Conservation (phyloP, 92 coral and sea anemone genomes). For the Epizoanthus rinbou region DNA sequence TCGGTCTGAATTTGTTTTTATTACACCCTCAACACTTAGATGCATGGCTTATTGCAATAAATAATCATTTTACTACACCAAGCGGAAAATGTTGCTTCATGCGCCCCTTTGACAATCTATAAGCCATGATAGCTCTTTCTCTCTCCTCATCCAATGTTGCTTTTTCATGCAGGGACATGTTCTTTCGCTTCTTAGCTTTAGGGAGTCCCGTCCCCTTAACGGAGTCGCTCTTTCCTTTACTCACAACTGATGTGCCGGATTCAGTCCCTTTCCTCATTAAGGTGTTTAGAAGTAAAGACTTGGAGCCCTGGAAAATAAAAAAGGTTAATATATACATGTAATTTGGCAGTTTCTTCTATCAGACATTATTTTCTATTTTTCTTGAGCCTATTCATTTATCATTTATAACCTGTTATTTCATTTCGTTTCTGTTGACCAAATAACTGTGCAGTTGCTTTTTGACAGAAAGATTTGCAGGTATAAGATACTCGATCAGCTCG, state of each 20-base stretch:
- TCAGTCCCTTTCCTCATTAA: constrained; percentile 27
- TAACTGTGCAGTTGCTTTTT: too few relatives aligned
- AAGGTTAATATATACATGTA: too few relatives aligned
- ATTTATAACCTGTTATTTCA: too few relatives aligned
- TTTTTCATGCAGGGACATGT: constrained; percentile 80
- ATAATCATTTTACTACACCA: neutral
- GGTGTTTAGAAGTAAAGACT: constrained; percentile 60
- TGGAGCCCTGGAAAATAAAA: constrained; percentile 54
- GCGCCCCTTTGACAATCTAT: constrained; percentile 68
- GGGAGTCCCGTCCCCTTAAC: constrained; percentile 15
- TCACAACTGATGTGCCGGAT: constrained; percentile 15
- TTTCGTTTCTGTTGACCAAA: too few relatives aligned
- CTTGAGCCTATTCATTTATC: constrained; percentile 23
- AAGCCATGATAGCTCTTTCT: constrained; percentile 69
- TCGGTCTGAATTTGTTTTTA: too few relatives aligned
- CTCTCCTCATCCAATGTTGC: constrained; percentile 74
- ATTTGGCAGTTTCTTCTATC: too few relatives aligned
- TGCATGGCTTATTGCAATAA: neutral
- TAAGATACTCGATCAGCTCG: too few relatives aligned
- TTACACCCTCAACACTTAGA: too few relatives aligned
- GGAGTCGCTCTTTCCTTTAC: constrained; percentile 10
- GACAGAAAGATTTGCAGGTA: too few relatives aligned
- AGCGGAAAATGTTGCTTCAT: constrained; percentile 5
- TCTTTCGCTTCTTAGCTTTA: constrained; percentile 80
- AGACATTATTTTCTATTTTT: constrained; percentile 7